phyloP scores from a whole-genome alignment of 1,140 invertebrate species.

The Colletes gigas region DNA sequence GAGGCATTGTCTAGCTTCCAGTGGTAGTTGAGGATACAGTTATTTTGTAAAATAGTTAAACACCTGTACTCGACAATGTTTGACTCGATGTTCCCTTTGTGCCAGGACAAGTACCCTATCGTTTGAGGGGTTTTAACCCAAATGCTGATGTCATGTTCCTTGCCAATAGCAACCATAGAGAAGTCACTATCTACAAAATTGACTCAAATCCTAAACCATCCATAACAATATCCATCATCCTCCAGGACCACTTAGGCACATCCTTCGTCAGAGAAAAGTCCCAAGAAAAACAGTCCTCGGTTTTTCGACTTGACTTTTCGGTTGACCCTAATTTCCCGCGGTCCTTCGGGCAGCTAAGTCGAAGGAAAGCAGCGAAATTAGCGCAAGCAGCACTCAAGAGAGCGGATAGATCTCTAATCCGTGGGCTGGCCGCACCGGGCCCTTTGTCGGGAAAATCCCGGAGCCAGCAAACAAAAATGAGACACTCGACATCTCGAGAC shows the following conservation, averaged over 20 bases:
- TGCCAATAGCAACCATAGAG: no score
- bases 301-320: slow-evolving; percentile 16
- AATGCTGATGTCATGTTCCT: no score
- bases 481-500: slow-evolving; percentile 56
- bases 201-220: no score
- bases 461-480: slow-evolving; percentile 64
- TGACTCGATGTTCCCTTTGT: no score
- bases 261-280: neutral
- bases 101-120: no score
- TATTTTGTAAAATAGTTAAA: no score
- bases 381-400: slow-evolving; percentile 45
- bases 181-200: no score
- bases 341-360: neutral
- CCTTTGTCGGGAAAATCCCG: slow-evolving; percentile 63
- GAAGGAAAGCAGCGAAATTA: slow-evolving; percentile 56
- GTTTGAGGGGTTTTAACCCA: no score
- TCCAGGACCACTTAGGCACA: no score
- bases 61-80: no score
- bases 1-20: neutral
- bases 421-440: slow-evolving; percentile 20
- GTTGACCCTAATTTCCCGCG: slow-evolving; percentile 24
- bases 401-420: slow-evolving; percentile 15
- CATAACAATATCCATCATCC: no score
- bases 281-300: slow-evolving; percentile 10
- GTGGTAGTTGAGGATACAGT: no score